Base-by-base conservation (phyloP, 2,113 vertebrate species). In the Hippopotamus amphibius region DNA sequence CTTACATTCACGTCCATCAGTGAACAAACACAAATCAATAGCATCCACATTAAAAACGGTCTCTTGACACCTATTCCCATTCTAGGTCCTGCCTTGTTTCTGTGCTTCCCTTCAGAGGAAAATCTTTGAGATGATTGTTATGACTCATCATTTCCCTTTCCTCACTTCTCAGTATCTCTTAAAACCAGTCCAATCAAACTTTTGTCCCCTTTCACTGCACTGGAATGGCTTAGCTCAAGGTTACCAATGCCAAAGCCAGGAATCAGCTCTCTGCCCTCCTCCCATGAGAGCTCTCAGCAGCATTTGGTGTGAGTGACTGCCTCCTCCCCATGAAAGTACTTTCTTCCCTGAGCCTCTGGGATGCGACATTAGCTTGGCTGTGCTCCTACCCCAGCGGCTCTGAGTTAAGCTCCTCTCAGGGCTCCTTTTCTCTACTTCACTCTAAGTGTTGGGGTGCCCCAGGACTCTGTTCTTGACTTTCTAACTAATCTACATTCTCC, bases 391-490 rank as follows among this genome's bases (percentile, higher is more conserved):
- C 61, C 19, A 6, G 1, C 48, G 50, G 2, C 7, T 88, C 7
- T 13, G 4, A 28, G 55, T 50, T 79, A 19, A 24, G n/a, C 9
- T 63, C 7, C 21, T 82, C 66, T 43, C 41, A 33, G 12, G 17
- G 22, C 6, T 71, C 46, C 59, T 81, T 5, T 8, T n/a, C 2
- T 30, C 43, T 10, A 30, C 21, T 91, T 41, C 53, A 71, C 17
- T 63, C 46, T 65, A 19, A 85, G 5, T 26, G 21, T 16, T 22
- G 19, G 19, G 30, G 9, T 57, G 37, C 0, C 48, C 57, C 7
- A 30, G 26, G 22, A 72, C 79, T 86, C 33, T 19, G 0, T 61
- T 93, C 41, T 83, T 94, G 30, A 90, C 68, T 95, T 88, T 65
- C 37, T 71, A 68, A 82, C 28, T 57, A 16, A 71, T 53, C 30